phyloP scores from a whole-genome alignment of 2,888 invertebrate species.

The Calephelis perditalis region DNA sequence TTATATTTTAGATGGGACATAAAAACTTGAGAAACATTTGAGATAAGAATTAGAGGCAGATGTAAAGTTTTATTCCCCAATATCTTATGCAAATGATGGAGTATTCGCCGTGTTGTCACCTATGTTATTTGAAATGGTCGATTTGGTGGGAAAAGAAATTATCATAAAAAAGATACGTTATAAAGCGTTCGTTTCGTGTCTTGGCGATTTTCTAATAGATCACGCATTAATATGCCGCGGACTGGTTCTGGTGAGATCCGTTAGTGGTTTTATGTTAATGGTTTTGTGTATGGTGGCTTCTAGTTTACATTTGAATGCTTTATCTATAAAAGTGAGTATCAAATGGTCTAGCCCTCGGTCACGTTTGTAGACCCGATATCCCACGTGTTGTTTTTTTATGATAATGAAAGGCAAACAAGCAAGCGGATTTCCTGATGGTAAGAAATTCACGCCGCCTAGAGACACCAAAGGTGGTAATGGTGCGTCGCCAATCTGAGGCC shows the following conservation, averaged over 20 bases:
- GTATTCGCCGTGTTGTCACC: slow-evolving; percentile 39
- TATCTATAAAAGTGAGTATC: slow-evolving; percentile 41
- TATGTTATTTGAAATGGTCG: slow-evolving; percentile 38
- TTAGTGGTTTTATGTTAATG: slow-evolving; percentile 75
- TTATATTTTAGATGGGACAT: slow-evolving; percentile 15
- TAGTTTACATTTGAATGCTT: slow-evolving; percentile 65
- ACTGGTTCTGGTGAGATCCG: slow-evolving; percentile 74
- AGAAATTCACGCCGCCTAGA: no score
- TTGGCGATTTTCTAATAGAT: slow-evolving; percentile 75
- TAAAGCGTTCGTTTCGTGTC: slow-evolving; percentile 45
- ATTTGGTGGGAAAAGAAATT: slow-evolving; percentile 53
- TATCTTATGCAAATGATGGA: slow-evolving; percentile 44
- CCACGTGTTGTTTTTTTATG: neutral
- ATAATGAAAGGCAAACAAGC: no score
- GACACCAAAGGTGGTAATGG: no score
- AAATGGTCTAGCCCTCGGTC: slow-evolving; percentile 28
- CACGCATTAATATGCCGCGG: slow-evolving; percentile 68
- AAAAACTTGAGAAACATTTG: slow-evolving; percentile 17
- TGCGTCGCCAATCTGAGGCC: no score
- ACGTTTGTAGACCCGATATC: slow-evolving; percentile 36
- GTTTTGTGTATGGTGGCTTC: slow-evolving; percentile 67
- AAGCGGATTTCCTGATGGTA: no score
- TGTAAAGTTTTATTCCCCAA: slow-evolving; percentile 39
- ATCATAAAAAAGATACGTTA: slow-evolving; percentile 53
- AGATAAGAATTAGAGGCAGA: slow-evolving; percentile 29